Percentiles rank a stretch among this genome's conserved stretches.
These are phyloP conservation scores for Pseudanteris insignis DNA, from an alignment of 2,888 invertebrate genomes.

Conservation along the genomic window DNA sequence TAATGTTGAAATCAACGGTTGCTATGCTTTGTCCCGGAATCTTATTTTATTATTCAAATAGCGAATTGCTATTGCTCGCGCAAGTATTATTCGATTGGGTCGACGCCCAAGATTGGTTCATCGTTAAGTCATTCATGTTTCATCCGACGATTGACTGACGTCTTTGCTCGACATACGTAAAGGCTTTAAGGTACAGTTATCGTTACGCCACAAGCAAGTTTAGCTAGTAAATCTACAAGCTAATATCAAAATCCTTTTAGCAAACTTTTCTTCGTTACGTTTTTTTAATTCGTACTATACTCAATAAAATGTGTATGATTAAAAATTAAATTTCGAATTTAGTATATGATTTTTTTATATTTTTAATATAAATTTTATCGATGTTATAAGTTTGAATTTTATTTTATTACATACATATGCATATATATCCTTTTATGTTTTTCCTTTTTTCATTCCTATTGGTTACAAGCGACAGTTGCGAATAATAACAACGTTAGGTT, in stretches of 20 bases:
- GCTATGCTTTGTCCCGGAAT: slow-evolving; percentile 5
- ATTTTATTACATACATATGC: too few relatives aligned
- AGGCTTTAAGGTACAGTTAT: slow-evolving; percentile 62
- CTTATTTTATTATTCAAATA: background rate
- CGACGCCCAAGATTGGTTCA: slow-evolving; percentile 55
- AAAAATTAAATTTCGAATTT: too few relatives aligned
- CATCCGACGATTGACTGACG: slow-evolving; percentile 52
- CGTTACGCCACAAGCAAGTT: slow-evolving; percentile 37
- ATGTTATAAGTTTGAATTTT: too few relatives aligned
- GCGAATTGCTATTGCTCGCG: background rate
- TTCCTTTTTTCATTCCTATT: too few relatives aligned
- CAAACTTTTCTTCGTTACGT: too few relatives aligned
- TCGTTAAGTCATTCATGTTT: slow-evolving; percentile 65
- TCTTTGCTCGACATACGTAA: slow-evolving; percentile 41
- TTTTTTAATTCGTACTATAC: too few relatives aligned
- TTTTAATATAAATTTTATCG: too few relatives aligned
- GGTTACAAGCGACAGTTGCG: background rate
- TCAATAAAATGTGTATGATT: too few relatives aligned
- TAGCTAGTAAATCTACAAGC: slow-evolving; percentile 38
- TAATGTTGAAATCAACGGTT: too few relatives aligned
- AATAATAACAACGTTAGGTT: too few relatives aligned
- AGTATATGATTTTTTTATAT: too few relatives aligned
- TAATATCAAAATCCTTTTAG: slow-evolving; percentile 36
- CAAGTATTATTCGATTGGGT: slow-evolving; percentile 49
- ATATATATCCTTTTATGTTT: too few relatives aligned